A percentile compares a stretch with the other conserved stretches of the same genome.
Conservation (phyloP, 1,140 invertebrate genomes). For the Drosophila neocordata region DNA sequence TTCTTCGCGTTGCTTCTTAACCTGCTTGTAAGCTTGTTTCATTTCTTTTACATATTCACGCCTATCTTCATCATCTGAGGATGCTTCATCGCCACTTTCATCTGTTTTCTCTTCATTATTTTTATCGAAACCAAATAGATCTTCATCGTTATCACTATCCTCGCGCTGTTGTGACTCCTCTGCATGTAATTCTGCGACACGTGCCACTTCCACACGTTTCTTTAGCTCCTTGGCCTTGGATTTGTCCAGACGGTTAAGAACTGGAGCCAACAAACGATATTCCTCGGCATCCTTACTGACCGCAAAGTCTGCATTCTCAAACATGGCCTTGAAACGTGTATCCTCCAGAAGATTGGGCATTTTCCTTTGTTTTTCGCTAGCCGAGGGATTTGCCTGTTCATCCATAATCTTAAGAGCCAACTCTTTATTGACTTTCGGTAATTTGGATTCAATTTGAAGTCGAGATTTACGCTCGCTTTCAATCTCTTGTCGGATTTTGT, state of each 20-base stretch:
- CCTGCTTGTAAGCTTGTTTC: constrained; percentile 88
- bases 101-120: constrained; percentile 53
- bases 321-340: constrained; percentile 94
- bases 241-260: constrained; percentile 91
- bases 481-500: constrained; percentile 95
- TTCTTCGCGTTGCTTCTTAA: constrained; percentile 80
- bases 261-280: constrained; percentile 94
- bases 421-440: constrained; percentile 92
- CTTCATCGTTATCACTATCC: constrained; percentile 82
- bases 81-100: constrained; percentile 79
- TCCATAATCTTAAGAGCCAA: constrained; percentile 93
- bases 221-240: constrained; percentile 86
- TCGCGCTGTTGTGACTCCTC: constrained; percentile 74
- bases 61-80: constrained; percentile 93
- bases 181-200: constrained; percentile 78
- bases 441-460: constrained; percentile 88
- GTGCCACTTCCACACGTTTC: constrained; percentile 70
- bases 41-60: constrained; percentile 90
- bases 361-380: constrained; percentile 86
- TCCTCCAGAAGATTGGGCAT: constrained; percentile 90
- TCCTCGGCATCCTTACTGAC: constrained; percentile 94
- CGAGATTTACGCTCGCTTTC: constrained; percentile 91
- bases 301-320: constrained; percentile 96
- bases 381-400: constrained; percentile 81
- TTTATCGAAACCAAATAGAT: constrained; percentile 79